These are phyloP conservation scores for Dromiciops gliroides DNA, from an alignment of 2,113 vertebrate genomes.

Conservation along the genomic window DNA sequence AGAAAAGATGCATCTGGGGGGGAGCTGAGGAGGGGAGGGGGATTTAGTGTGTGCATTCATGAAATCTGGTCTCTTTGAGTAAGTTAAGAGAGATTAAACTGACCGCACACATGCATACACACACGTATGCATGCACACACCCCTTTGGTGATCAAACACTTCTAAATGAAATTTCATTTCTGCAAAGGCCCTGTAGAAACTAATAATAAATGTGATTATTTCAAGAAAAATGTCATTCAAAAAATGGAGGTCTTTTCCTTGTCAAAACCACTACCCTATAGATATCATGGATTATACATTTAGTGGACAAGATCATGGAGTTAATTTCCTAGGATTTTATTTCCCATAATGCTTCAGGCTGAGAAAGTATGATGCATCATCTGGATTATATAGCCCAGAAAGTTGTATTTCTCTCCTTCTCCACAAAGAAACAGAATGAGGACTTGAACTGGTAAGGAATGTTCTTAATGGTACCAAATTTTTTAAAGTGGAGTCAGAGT, in stretches of 20 bases:
- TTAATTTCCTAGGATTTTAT: background rate
- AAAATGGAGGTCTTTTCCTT: background rate
- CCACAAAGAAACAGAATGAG: background rate
- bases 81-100: too few relatives aligned
- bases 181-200: background rate
- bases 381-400: background rate
- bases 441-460: background rate
- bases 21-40: too few relatives aligned
- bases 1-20: background rate
- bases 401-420: background rate
- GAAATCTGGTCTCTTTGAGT: too few relatives aligned
- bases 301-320: background rate
- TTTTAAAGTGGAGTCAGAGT: background rate
- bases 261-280: background rate
- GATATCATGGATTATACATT: background rate
- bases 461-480: background rate
- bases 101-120: too few relatives aligned
- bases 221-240: background rate
- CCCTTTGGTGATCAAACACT: too few relatives aligned
- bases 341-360: background rate
- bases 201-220: background rate
- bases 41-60: too few relatives aligned
- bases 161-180: background rate
- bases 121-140: too few relatives aligned
- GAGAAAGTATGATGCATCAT: background rate